Percentiles rank a stretch among this genome's conserved stretches.
phyloP scores from a whole-genome alignment of 2,888 invertebrate species.

The Dendrolimus houi region DNA sequence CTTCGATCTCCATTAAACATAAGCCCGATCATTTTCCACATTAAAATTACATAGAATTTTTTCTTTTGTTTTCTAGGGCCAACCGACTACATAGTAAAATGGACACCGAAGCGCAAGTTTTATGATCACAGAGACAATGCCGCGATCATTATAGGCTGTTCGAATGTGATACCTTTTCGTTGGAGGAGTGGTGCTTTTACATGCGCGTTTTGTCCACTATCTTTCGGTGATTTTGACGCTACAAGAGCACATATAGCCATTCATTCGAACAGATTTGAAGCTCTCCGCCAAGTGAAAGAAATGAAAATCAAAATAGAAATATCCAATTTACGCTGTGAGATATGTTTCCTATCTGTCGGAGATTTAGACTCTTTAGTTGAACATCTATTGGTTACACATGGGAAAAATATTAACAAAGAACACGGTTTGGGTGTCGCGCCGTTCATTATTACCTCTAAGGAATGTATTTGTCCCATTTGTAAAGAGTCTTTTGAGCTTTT shows the following conservation, averaged over 20 bases:
- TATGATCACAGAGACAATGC: constrained; percentile 58
- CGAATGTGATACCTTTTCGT: constrained; percentile 58
- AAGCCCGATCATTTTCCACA: not conserved
- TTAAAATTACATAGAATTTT: not conserved
- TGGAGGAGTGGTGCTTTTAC: constrained; percentile 53
- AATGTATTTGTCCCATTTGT: constrained; percentile 44
- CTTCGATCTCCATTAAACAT: not conserved
- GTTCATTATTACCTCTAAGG: constrained; percentile 34
- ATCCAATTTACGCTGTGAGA: constrained; percentile 41
- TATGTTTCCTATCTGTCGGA: constrained; percentile 32
- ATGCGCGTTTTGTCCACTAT: constrained; percentile 48
- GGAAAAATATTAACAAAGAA: constrained; percentile 36
- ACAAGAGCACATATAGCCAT: constrained; percentile 37
- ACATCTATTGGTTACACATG: constrained; percentile 41
- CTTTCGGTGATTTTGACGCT: constrained; percentile 45
- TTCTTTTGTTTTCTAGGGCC: constrained; percentile 8
- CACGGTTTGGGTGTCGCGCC: constrained; percentile 48
- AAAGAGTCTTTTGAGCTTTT: constrained; percentile 44
- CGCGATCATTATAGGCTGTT: constrained; percentile 51
- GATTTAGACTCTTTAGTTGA: constrained; percentile 39
- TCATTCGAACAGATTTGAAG: constrained; percentile 43
- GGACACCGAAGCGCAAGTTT: constrained; percentile 4
- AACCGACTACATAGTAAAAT: constrained; percentile 1
- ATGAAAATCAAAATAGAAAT: constrained; percentile 53
- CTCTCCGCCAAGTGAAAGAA: constrained; percentile 30